Base-by-base conservation (phyloP, 2,113 vertebrate species). In the Pavo muticus region DNA sequence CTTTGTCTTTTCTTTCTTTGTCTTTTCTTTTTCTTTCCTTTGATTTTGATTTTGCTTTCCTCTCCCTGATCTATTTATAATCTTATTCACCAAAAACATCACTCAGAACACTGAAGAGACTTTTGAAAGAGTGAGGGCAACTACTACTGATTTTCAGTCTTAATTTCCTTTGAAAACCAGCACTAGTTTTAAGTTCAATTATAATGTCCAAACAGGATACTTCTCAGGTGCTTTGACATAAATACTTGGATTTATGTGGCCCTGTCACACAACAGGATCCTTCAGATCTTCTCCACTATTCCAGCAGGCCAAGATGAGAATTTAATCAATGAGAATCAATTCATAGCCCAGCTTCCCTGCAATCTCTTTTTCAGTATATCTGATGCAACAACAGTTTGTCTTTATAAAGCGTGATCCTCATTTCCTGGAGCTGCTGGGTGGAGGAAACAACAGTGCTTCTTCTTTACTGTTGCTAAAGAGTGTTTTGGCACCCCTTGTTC, bases 251-350 rank as follows among this genome's bases (percentile, higher is more conserved):
- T 94, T 93, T 97, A 95, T 94, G 84, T 94, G 73, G 54, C 5
- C 17, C 63, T 92, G 89, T 92, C 81, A 87, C 42, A 50, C 37
- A 76, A 73, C 82, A 95, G 91, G 91, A 95, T 95, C 78, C 57
- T 87, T 89, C 67, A 82, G 91, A 85, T 95, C 78, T 94, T 94
- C 59, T 45, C 73, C 39, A 40, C 74, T 94, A 77, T 39, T 92
- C 77, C 72, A 91, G 42, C 78, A 96, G 44, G 84, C 42, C 1
- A 2, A 87, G 72, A 89, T 47, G 68, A 94, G 75, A 95, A 95
- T 90, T 83, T 92, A 95, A 94, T 88, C 93, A 95, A 77, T 94
- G 90, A 85, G 68, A 89, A 90, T 93, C 89, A 97, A 91, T 88
- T 80, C 75, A 95, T 92, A 94, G 67, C 24, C 60, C 77, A 94